Base-by-base conservation (phyloP, 1,140 invertebrate species). In the Diorhabda sublineata region DNA sequence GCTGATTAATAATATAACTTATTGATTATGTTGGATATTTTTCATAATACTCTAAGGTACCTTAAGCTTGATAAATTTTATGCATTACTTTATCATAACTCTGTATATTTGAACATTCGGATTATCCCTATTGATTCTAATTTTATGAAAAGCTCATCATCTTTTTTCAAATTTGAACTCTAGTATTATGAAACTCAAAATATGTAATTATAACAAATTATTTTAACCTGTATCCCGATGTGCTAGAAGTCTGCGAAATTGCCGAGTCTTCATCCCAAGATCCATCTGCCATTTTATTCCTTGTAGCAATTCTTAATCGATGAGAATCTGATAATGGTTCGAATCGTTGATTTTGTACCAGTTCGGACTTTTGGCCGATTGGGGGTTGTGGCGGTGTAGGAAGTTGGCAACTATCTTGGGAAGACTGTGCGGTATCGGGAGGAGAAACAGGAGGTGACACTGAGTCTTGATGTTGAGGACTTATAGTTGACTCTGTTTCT, bases 181-280 rank as follows among this genome's bases (percentile, higher is more conserved):
- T 26, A 26, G 1, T 26, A 26, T 26, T 26, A 26, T 26, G 0
- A 26, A 26, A 26, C 1, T 26, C 26, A 26, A 26, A 1, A 26
- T 1, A 26, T 26, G 0, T 26, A 26, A 2, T 1, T 59, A 59
- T 59, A 61, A 66, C 42, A 66, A 6, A 66, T 42, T 26, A 61
- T 43, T 45, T 62, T 68, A 70, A 73, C 72, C 68, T 71, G 79
- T 92, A 93, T 58, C 91, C 91, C 0, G 91, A 93, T 3, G 91
- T 93, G 63, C 91, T 93, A 0, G 91, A 92, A 0, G 91, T 91
- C 75, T 88, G 87, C 6, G 87, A 88, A 58, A 88, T 79, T 45
- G 85, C 85, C 63, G 85, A 89, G 69, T 93, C 91, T 73, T 92
- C 91, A 77, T 94, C 91, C 87, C 90, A 93, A 0, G 90, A 92